Percentiles rank a stretch among this genome's conserved stretches.
phyloP scores from a whole-genome alignment of 2,113 vertebrate genomes.

The Bolborhynchus lineola region DNA sequence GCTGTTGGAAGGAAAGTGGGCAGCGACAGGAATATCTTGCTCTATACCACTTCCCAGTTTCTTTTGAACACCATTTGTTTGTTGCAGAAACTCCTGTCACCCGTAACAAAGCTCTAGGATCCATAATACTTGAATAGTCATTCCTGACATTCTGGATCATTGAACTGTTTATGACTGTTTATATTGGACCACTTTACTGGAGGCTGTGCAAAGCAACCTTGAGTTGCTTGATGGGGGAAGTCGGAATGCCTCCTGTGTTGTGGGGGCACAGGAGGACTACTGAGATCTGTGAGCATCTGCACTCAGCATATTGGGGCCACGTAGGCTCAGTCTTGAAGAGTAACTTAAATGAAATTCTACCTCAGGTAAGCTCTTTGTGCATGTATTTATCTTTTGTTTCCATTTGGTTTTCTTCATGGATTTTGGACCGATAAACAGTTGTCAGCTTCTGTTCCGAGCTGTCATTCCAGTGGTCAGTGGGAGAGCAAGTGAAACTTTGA shows the following conservation, averaged over 20 bases:
- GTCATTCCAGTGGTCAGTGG: neutral
- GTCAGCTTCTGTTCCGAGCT: neutral
- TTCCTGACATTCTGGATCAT: neutral
- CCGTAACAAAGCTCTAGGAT: neutral
- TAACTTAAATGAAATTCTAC: neutral
- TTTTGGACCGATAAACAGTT: neutral
- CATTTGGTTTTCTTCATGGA: neutral
- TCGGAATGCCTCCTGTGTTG: neutral
- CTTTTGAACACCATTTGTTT: neutral
- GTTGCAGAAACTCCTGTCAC: neutral
- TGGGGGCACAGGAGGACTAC: neutral
- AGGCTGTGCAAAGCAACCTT: neutral
- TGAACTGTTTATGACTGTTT: neutral
- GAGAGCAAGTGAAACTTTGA: neutral
- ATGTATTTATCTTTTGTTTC: neutral
- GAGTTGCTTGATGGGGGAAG: neutral
- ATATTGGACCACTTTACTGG: neutral
- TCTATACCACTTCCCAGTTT: neutral
- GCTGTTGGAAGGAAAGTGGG: neutral
- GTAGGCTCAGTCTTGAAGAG: neutral
- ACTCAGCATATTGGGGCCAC: neutral
- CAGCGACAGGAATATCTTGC: neutral
- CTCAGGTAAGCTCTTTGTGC: slow-evolving; percentile 26
- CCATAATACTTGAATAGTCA: neutral
- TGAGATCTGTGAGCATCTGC: neutral